Evolutionary conservation across 2,888 invertebrate genomes (phyloP), one percentile per base, ranked within the genome.

Genomic region (Pomacea canaliculata): DNA sequence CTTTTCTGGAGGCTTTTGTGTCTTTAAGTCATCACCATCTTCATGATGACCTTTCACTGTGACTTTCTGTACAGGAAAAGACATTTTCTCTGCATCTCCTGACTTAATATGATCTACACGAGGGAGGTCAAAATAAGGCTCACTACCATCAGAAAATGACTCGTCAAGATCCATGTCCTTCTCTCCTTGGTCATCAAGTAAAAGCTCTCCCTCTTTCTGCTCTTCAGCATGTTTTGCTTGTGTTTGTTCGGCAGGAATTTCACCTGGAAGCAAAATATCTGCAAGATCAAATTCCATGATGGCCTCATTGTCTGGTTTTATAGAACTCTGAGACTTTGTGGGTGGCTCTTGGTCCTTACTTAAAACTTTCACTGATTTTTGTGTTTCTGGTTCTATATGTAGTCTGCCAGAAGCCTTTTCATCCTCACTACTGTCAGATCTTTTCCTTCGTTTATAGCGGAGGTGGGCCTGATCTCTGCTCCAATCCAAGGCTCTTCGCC

Each of bases 231-330:
- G 51, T 13, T 56, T 16, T 56, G 51, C 16, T 56, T 56, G 51
- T 56, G 16, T 10, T 16, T 56, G 51, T 16, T 56, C 7, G 16
- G 51, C 62, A 46, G 68, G 68, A 48, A 23, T 23, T 74, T 74
- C 74, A 46, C 74, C 74, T 46, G 74, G 74, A 56, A 74, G 48
- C 49, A 74, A 46, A 18, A 74, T 27, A 46, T 74, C 74, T 10
- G 46, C 68, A 19, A 74, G 60, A 49, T 69, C 63, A 60, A 74
- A 68, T 16, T 27, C 27, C 56, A 74, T 13, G 56, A 27, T 37
- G 37, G 63, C 63, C 10, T 23, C 49, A 48, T 59, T 62, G 62
- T n/a, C 49, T 23, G 68, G 12, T 68, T 68, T 68, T 46, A 63
- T 10, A 1, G 67, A 59, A 51, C n/a, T 18, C 56, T 56, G 13